A percentile compares a stretch with the other conserved stretches of the same genome.
Conservation (phyloP, 1,140 invertebrate genomes). For the Heliothis virescens region DNA sequence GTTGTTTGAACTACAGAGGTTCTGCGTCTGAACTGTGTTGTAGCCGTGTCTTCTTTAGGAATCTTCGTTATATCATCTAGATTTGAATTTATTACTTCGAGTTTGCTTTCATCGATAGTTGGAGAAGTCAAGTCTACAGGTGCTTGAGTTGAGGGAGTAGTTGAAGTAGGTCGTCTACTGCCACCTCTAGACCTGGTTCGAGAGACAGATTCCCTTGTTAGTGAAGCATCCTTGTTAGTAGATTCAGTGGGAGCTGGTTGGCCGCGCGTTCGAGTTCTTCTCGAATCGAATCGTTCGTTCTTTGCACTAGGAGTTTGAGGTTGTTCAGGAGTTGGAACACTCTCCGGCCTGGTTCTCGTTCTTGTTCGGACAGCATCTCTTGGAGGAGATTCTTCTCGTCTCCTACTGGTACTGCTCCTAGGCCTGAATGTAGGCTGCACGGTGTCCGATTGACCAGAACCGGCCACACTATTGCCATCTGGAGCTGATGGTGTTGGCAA, state of each 20-base stretch:
- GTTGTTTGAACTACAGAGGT: constrained; percentile 64
- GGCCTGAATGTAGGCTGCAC: constrained; percentile 66
- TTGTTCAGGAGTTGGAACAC: constrained; percentile 58
- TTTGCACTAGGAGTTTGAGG: constrained; percentile 54
- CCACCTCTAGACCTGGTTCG: constrained; percentile 64
- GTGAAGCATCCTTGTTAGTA: constrained; percentile 58
- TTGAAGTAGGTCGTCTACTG: constrained; percentile 53
- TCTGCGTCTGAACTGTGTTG: constrained; percentile 71
- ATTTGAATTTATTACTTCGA: constrained; percentile 62
- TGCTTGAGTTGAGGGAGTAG: constrained; percentile 51
- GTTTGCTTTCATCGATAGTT: constrained; percentile 61
- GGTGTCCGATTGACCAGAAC: constrained; percentile 60
- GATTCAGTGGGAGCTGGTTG: constrained; percentile 60
- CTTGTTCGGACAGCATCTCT: constrained; percentile 62
- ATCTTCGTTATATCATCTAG: constrained; percentile 66
- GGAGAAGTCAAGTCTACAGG: constrained; percentile 57
- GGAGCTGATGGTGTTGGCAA: constrained; percentile 57
- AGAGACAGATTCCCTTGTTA: constrained; percentile 60
- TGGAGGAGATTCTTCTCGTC: constrained; percentile 65
- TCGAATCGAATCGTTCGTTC: constrained; percentile 76
- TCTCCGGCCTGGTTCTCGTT: constrained; percentile 63
- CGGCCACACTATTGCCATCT: constrained; percentile 60
- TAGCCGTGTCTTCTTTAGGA: constrained; percentile 60
- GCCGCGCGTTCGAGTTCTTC: constrained; percentile 74
- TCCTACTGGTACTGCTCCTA: constrained; percentile 65